Conservation (phyloP, 2,888 invertebrate species). For the Folsomia candida region DNA sequence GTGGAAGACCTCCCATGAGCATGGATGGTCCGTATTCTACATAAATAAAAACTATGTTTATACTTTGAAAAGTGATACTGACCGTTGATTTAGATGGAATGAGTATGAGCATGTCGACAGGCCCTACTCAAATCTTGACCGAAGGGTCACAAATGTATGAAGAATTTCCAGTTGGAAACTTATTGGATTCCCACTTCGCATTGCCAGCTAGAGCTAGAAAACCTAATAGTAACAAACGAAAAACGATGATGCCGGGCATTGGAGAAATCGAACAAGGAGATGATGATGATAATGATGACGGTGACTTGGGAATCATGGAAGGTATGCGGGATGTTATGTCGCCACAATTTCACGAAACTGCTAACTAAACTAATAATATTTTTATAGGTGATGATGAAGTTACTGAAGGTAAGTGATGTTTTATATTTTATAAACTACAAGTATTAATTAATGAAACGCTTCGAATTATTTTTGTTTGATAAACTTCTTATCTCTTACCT, state of each 20-base stretch:
- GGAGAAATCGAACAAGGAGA: conserved; percentile 42
- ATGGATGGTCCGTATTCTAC: conserved; percentile 52
- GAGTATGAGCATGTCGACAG: conserved; percentile 44
- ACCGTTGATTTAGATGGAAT: conserved; percentile 37
- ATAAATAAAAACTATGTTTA: conserved; percentile 29
- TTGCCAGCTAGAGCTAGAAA: conserved; percentile 42
- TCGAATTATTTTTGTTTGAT: too few species aligned
- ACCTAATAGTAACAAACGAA: conserved; percentile 38
- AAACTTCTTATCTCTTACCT: not conserved
- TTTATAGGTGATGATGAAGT: conserved; percentile 51
- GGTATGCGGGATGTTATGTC: too few species aligned
- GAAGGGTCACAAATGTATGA: conserved; percentile 45
- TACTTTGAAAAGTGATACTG: not conserved
- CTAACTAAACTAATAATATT: too few species aligned
- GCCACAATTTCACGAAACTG: too few species aligned
- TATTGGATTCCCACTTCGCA: conserved; percentile 50
- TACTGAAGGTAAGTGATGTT: conserved; percentile 47
- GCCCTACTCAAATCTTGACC: conserved; percentile 37
- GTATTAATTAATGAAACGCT: too few species aligned
- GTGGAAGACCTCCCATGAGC: conserved; percentile 68
- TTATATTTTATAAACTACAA: too few species aligned
- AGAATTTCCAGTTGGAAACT: conserved; percentile 46
- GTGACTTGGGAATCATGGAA: conserved; percentile 30
- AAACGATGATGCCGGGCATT: conserved; percentile 36
- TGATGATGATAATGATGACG: conserved; percentile 47